Base-by-base conservation (phyloP, 2,113 vertebrate genomes). In the Petroica traversi region DNA sequence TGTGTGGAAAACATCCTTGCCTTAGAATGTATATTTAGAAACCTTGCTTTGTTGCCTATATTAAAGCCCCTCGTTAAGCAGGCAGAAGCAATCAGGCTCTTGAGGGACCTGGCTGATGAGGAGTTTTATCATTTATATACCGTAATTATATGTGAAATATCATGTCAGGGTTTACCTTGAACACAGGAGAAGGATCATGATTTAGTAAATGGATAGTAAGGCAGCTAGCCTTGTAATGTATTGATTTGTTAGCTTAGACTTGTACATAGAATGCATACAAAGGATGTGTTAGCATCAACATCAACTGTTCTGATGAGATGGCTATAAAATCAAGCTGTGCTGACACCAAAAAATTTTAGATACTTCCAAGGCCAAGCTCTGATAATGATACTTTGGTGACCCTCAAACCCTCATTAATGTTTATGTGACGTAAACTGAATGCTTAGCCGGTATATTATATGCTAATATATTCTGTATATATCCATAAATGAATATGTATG, bases 401-500 rank as follows among this genome's bases (percentile, higher is more conserved):
- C 82, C 75, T 77, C 82, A 93, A 93, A 74, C 18, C 38, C 58
- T 92, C 14, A 12, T 79, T 95, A 96, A 88, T 54, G 78, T 77
- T 73, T 75, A 71, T 49, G 49, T 74, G 54, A 92, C 28, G 3
- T 69, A 93, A 95, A 83, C 4, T 2, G 29, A 95, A 58, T 79
- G 88, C 49, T 88, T 92, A 90, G 34, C 67, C 71, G 66, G 71
- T 85, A 58, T 74, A 74, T 67, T 40, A 71, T 64, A 64, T 40
- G 64, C 40, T 89, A 76, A 89, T n/a, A n/a, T 68, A 83, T 79
- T 88, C 74, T 5, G 1, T 62, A 8, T 78, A 93, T 95, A 69
- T 66, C 28, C 85, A 69, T 93, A 90, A 85, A 96, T 96, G 62
- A 94, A 94, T 93, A 95, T 94, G 88, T 57, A 95, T 90, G 58